These are phyloP conservation scores for Phoebastria nigripes DNA, from an alignment of 2,797 vertebrate genomes.

Conservation along the genomic window DNA sequence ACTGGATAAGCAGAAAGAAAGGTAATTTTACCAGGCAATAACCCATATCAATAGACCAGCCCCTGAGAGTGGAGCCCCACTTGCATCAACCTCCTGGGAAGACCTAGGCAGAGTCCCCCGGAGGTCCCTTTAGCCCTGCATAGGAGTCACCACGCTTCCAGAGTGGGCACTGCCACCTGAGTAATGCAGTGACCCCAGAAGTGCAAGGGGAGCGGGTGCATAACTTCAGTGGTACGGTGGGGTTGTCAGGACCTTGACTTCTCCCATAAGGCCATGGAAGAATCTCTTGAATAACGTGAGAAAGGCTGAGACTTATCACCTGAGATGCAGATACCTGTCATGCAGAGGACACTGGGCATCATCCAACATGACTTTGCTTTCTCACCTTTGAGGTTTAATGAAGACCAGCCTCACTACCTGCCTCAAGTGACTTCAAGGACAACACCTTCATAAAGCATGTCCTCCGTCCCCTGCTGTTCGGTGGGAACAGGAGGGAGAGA, in stretches of 20 bases:
- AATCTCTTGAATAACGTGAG: not conserved
- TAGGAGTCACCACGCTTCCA: not conserved
- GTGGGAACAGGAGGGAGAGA: not conserved
- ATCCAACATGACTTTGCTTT: not conserved
- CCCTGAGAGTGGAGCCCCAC: not conserved
- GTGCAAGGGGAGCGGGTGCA: accelerated
- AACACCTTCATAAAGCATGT: accelerated
- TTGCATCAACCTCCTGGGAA: not conserved
- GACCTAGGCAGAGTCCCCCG: not conserved
- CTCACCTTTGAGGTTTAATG: not conserved
- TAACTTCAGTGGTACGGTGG: not conserved
- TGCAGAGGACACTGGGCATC: not conserved
- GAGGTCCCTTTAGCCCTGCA: not conserved
- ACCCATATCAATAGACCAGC: not conserved
- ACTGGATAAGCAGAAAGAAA: not conserved
- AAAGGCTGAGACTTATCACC: not conserved
- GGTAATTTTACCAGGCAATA: not conserved
- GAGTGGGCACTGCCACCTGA: not conserved
- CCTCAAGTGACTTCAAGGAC: not conserved
- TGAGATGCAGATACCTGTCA: not conserved
- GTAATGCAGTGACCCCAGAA: not conserved
- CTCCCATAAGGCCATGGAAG: not conserved
- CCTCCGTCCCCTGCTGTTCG: accelerated
- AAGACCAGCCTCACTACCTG: not conserved
- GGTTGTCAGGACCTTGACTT: not conserved